Base-by-base conservation (phyloP, 2,113 vertebrate genomes). In the Hirundichthys speculiger region DNA sequence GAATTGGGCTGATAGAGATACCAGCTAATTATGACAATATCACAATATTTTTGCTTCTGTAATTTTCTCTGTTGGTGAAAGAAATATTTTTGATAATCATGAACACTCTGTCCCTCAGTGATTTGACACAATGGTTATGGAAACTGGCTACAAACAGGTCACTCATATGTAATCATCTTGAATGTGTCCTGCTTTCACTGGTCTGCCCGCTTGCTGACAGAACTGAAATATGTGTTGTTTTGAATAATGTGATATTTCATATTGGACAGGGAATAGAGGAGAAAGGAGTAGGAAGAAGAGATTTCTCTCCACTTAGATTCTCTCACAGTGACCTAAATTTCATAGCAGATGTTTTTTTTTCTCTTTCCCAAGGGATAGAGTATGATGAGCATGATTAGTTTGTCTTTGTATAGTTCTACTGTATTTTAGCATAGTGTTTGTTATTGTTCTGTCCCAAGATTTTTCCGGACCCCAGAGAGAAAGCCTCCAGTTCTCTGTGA, bases 221-320 rank as follows among this genome's bases (percentile, higher is more conserved):
- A 73, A 72, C 74, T 79, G 77, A 83, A 79, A 79, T 75, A 77
- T 85, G 72, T 76, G 74, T 70, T 73, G 65, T 65, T 78, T 86
- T 86, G 76, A 77, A 80, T 77, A 81, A 75, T 79, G 42, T 70
- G 70, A 46, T 41, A 67, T 70, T 68, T 80, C 65, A 71, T 27
- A 70, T 66, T 61, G n/a, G 16, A n/a, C 48, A 55, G 43, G 48
- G 39, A 80, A 20, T 43, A 41, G 27, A 63, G 61, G 52, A 20
- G 47, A 56, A 40, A 41, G 61, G 47, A 58, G 42, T 27, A 8
- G 27, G 3, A 27, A 27, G 19, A 24, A 56, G 51, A 58, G 24
- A 69, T 39, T 48, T 49, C 47, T 27, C 49, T 51, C 56, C 48
- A 63, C 66, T 72, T 65, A 41, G 40, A 59, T 38, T 66, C 53